These are phyloP conservation scores for Antitype chi DNA, from an alignment of 2,888 invertebrate genomes.

Conservation along the genomic window DNA sequence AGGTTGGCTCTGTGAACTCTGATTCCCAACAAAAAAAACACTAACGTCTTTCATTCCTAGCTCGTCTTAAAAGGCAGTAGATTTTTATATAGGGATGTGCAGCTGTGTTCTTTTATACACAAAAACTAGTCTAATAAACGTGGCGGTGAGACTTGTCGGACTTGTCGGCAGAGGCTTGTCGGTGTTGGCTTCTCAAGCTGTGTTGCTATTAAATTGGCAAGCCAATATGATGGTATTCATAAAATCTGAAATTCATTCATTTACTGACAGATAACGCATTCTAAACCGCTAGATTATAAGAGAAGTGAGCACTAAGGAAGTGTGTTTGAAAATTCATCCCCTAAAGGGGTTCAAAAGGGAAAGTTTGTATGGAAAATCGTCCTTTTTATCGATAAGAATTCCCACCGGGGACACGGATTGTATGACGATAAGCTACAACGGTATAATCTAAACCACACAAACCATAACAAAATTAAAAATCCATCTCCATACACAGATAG, in stretches of 20 bases:
- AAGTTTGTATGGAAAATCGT: background rate
- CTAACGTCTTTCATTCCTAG: background rate
- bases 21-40: background rate
- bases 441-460: background rate
- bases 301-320: background rate
- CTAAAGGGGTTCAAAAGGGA: background rate
- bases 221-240: background rate
- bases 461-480: slow-evolving; percentile 54
- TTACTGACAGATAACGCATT: background rate
- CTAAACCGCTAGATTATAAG: background rate
- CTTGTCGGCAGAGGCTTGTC: background rate
- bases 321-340: background rate
- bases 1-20: background rate
- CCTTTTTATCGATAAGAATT: background rate
- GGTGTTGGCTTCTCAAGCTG: background rate
- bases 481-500: slow-evolving; percentile 64
- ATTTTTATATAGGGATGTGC: no score
- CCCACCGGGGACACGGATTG: background rate
- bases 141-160: background rate
- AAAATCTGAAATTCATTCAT: background rate
- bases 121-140: background rate
- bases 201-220: background rate
- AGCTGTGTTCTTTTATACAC: background rate
- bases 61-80: background rate
- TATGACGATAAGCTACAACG: background rate